phyloP scores from a whole-genome alignment of 1,140 invertebrate species.

The Subanguina moxae region DNA sequence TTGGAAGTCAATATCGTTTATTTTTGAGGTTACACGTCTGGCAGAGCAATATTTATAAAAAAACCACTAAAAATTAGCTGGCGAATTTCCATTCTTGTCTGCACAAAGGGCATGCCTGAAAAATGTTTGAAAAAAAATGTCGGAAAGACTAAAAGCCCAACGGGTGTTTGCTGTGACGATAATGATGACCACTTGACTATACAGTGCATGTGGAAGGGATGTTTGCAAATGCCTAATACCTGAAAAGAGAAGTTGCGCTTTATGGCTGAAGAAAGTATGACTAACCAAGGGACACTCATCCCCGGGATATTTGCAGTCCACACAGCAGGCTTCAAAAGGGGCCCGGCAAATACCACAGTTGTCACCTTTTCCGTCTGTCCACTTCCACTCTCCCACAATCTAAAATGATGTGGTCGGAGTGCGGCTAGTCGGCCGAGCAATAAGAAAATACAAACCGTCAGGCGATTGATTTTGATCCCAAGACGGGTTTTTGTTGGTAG shows the following conservation, averaged over 20 bases:
- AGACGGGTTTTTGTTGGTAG: slow-evolving; percentile 29
- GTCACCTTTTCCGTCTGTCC: slow-evolving; percentile 86
- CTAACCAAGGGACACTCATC: slow-evolving; percentile 85
- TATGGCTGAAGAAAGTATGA: slow-evolving; percentile 2
- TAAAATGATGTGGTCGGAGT: slow-evolving; percentile 13
- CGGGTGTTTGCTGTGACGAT: slow-evolving; percentile 64
- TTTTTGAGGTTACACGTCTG: no score
- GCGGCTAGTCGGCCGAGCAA: neutral
- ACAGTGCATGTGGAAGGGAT: slow-evolving; percentile 99
- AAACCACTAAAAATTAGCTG: no score
- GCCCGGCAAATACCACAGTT: slow-evolving; percentile 98
- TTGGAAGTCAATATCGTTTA: no score
- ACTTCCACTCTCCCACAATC: slow-evolving; percentile 81
- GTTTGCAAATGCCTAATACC: slow-evolving; percentile 96
- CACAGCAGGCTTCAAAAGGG: slow-evolving; percentile 96
- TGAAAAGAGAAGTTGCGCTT: no score
- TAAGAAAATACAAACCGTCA: slow-evolving; percentile 21
- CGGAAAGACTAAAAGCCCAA: no score
- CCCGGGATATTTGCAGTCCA: slow-evolving; percentile 94
- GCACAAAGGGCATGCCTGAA: slow-evolving; percentile 83
- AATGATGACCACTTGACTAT: slow-evolving; percentile 99
- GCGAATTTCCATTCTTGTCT: slow-evolving; percentile 80
- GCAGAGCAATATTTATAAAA: no score
- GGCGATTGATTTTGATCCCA: slow-evolving; percentile 19
- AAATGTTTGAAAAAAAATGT: slow-evolving; percentile 52